Evolutionary conservation across 1,140 invertebrate genomes (phyloP), one percentile per base, ranked within the genome.

Genomic region (Lepidotrigona ventralis): DNA sequence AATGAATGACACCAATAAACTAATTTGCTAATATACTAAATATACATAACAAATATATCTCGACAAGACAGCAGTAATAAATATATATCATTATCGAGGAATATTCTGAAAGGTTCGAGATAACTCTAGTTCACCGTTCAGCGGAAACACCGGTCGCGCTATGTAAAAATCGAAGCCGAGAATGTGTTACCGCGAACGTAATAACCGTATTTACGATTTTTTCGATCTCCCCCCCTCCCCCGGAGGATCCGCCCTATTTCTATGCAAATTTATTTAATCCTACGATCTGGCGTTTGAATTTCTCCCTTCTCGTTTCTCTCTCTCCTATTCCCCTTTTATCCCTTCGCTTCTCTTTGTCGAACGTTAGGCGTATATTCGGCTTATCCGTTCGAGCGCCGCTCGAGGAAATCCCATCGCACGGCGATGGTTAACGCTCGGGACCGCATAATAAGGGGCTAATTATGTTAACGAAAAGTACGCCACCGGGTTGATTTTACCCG

Each of bases 391-490:
- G 19, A 74, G 21, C 2, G 17, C n/a, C 63, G 14, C 1, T 46
- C 39, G 39, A 26, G 21, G 56, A 78, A 60, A 83, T 77, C 66
- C 74, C 60, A 51, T 58, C n/a, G 19, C 14, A 29, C 54, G 21
- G 56, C 33, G 33, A 33, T 39, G 29, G 54, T 88, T 81, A 81
- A 63, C 70, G 19, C 19, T 68, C 29, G 72, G 81, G 39, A 87
- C 75, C 81, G 75, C 58, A 87, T 87, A 82, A 85, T 81, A 87
- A 86, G 69, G 72, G 81, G 63, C 66, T 58, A 79, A 85, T 88
- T 85, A 87, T 58, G 51, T 72, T 60, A 63, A 68, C 76, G 77
- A 74, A 64, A 66, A 8, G 3, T n/a, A 12, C 14, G 58, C 60
- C 60, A 64, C 14, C 14, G 54, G 39, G 63, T 33, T 76, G 74